Conservation (phyloP, 2,888 invertebrate species). For the Allacma fusca region DNA sequence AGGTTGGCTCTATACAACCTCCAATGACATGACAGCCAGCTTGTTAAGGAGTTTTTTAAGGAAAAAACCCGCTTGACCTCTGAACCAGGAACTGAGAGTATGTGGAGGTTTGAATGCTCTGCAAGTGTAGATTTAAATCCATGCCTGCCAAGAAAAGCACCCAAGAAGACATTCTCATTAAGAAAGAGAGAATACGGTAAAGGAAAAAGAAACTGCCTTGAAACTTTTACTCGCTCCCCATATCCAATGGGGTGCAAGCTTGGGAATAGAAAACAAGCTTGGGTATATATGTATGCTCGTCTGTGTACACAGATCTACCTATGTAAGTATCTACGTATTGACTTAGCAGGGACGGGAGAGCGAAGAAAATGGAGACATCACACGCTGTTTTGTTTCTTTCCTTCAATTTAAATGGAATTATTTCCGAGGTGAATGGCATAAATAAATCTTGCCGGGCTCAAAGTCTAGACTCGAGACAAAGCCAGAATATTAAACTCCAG, state of each 20-base stretch:
- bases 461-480: constrained; percentile 19
- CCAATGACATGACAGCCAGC: not conserved
- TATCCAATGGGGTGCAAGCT: too few species aligned
- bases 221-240: too few species aligned
- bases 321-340: not conserved
- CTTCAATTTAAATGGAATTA: constrained; percentile 43
- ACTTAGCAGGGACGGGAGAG: not conserved
- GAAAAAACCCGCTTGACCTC: constrained; percentile 18
- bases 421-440: constrained; percentile 41
- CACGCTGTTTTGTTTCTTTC: constrained; percentile 40
- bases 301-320: not conserved
- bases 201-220: constrained; percentile 24
- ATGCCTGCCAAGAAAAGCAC: not conserved
- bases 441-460: constrained; percentile 35
- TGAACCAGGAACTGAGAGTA: not conserved
- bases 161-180: too few species aligned
- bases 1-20: too few species aligned
- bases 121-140: constrained; percentile 4
- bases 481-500: constrained; percentile 17
- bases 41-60: not conserved
- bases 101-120: constrained; percentile 15
- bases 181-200: constrained; percentile 19
- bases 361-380: constrained; percentile 42
- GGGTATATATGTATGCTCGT: too few species aligned
- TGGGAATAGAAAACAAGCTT: too few species aligned